A percentile compares a stretch with the other conserved stretches of the same genome.
Evolutionary conservation across 2,797 vertebrate genomes (phyloP).

Genomic region (Syndactyla subalaris): DNA sequence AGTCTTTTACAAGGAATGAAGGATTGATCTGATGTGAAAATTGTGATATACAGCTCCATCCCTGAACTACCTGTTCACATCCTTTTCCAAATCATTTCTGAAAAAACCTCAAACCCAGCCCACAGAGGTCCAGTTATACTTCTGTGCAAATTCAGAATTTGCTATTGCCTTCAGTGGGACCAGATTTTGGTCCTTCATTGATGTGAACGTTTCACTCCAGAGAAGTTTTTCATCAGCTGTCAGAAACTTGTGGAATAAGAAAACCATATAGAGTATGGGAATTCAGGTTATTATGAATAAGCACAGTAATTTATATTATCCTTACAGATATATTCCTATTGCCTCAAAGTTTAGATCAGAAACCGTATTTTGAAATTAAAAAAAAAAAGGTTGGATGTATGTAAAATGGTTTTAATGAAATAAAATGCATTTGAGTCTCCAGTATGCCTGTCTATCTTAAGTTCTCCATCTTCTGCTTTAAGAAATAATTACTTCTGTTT

Average conservation of each 20-base stretch:
- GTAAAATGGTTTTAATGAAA: neutral
- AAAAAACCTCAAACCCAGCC: neutral
- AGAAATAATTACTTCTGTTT: conserved; percentile 5
- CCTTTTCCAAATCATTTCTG: neutral
- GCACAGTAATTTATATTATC: neutral
- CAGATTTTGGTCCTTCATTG: neutral
- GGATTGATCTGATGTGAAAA: neutral
- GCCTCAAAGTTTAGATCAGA: neutral
- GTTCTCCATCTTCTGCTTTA: conserved; percentile 21
- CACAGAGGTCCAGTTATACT: neutral
- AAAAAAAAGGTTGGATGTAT: neutral
- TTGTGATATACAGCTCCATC: neutral
- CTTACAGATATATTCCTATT: neutral
- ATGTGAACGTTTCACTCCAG: neutral
- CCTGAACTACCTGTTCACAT: neutral
- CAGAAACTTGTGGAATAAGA: neutral
- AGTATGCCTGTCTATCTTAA: neutral
- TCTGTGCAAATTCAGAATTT: neutral
- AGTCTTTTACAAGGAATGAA: neutral
- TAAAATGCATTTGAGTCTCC: neutral
- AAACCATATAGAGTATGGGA: neutral
- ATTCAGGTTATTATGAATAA: neutral
- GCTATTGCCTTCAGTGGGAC: neutral
- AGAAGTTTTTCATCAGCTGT: neutral
- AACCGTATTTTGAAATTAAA: neutral